Evolutionary conservation across 1,140 invertebrate species (phyloP).

Genomic region (Lepidotrigona ventralis): DNA sequence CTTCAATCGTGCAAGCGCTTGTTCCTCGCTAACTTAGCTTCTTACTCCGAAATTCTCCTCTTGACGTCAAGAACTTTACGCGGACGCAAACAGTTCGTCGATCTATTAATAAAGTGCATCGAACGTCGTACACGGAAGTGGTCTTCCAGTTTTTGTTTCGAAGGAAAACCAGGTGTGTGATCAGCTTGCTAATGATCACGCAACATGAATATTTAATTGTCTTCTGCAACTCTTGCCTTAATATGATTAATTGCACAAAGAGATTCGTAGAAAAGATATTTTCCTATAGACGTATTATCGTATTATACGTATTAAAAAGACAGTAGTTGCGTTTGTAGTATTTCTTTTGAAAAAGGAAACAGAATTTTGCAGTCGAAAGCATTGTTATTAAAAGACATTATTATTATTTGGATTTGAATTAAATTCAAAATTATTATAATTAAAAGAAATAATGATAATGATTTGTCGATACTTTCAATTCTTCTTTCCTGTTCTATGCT

Average conservation of each 20-base stretch:
- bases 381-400: too few species aligned
- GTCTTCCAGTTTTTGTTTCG: neutral
- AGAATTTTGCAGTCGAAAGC: too few species aligned
- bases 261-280: neutral
- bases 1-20: neutral
- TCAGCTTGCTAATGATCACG: neutral
- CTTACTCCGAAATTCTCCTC: neutral
- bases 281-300: too few species aligned
- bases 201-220: neutral
- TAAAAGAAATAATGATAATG: too few species aligned
- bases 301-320: too few species aligned
- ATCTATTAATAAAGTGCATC: conserved; percentile 14
- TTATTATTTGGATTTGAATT: too few species aligned
- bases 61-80: neutral
- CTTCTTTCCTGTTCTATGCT: neutral
- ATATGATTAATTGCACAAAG: neutral
- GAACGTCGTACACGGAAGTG: neutral
- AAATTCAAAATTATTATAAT: too few species aligned
- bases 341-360: neutral
- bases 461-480: neutral
- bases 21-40: neutral
- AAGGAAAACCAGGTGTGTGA: neutral
- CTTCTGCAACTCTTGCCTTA: neutral
- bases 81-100: neutral
- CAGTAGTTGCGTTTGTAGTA: neutral